Evolutionary conservation across 2,888 invertebrate genomes (phyloP).

Genomic region (Cabera pusaria): DNA sequence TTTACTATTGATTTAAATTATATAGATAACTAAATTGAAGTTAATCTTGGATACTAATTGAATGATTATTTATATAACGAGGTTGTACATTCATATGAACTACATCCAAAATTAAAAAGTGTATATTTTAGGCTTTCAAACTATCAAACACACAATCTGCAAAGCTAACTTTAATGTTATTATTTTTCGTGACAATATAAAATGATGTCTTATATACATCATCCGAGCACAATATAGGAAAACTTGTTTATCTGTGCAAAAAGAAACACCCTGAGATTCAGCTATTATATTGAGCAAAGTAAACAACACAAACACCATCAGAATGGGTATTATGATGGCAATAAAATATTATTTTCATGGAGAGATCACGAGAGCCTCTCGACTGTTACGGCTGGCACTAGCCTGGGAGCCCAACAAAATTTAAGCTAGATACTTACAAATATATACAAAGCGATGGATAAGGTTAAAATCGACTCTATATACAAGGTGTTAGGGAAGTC

Average conservation of each 20-base stretch:
- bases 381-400: conserved; percentile 52
- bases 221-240: too few relatives aligned
- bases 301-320: conserved; percentile 45
- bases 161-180: too few relatives aligned
- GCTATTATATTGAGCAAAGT: conserved; percentile 40
- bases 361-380: conserved; percentile 65
- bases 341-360: conserved; percentile 77
- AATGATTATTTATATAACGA: too few relatives aligned
- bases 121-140: too few relatives aligned
- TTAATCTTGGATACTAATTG: too few relatives aligned
- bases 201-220: too few relatives aligned
- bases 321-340: conserved; percentile 53
- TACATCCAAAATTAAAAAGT: too few relatives aligned
- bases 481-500: conserved; percentile 23
- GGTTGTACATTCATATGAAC: too few relatives aligned
- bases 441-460: conserved; percentile 11
- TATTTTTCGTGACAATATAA: too few relatives aligned
- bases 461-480: conserved; percentile 39
- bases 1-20: too few relatives aligned
- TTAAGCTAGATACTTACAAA: conserved; percentile 62
- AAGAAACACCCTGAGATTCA: conserved; percentile 24
- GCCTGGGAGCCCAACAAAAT: conserved; percentile 60
- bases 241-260: conserved; percentile 30
- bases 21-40: too few relatives aligned
- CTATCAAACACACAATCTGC: too few relatives aligned